Evolutionary conservation across 2,888 invertebrate genomes (phyloP).

Genomic region (Netelia melanura): DNA sequence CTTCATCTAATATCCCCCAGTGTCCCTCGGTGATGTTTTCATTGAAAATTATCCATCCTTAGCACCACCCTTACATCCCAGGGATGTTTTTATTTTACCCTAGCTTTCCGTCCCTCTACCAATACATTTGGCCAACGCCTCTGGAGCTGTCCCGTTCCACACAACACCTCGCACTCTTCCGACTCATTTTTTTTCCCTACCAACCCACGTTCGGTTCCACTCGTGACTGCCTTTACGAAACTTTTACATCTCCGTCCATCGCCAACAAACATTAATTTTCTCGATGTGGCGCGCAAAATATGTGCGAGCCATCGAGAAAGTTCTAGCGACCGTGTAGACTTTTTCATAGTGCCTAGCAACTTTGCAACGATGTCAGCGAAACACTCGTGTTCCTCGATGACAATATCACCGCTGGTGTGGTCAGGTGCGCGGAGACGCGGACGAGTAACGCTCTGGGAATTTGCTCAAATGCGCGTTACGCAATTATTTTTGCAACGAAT

Average conservation of each 20-base stretch:
- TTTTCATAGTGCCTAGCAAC: neutral
- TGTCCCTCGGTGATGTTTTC: neutral
- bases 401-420: too few species aligned
- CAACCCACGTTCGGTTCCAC: neutral
- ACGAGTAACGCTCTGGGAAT: too few species aligned
- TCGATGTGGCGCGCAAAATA: slow-evolving; percentile 37
- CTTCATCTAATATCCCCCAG: neutral
- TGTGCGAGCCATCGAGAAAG: neutral
- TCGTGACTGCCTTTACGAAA: slow-evolving; percentile 2
- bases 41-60: neutral
- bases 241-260: slow-evolving; percentile 30
- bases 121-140: too few species aligned
- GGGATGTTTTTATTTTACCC: neutral
- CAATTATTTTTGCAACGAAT: too few species aligned
- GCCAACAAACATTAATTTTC: slow-evolving; percentile 39
- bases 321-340: neutral
- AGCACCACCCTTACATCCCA: neutral
- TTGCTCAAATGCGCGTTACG: too few species aligned
- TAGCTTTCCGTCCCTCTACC: neutral
- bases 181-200: slow-evolving; percentile 24
- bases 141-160: neutral
- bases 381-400: neutral
- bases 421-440: too few species aligned
- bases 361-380: neutral
- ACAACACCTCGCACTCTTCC: slow-evolving; percentile 4